Evolutionary conservation across 2,888 invertebrate genomes (phyloP), one percentile per base, ranked within the genome.

Genomic region (Dendrolimus houi): DNA sequence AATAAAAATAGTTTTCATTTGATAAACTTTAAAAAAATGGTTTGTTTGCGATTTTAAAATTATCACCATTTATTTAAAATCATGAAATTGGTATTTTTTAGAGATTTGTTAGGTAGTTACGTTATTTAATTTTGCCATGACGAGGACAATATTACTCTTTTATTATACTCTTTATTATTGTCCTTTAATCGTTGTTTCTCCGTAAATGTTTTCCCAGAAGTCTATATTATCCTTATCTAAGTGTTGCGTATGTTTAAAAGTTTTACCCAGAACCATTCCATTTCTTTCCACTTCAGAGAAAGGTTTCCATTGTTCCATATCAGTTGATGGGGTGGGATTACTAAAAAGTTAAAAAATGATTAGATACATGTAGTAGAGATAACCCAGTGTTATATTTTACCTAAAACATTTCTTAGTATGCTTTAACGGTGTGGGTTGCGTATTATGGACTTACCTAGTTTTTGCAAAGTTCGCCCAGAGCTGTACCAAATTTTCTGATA

Each of bases 191-290:
- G 12, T 54, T 53, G 57, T 60, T 67, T 85, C 81, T 12, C 64
- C 69, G 56, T 88, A 90, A 56, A 89, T 74, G 54, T 75, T 66
- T 64, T 88, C 87, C 89, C 89, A 90, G 57, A 90, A 85, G 47
- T 60, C 61, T 59, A 84, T 79, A 61, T 77, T 80, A 41, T 74
- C 65, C 54, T 64, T 69, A 56, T 81, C 74, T 3, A 76, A 71
- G 58, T 82, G 71, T 60, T 62, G 60, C 47, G 63, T 65, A 64
- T 82, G 81, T 66, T 75, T 72, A 0, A 77, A 63, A 52, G 72
- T 65, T 57, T 79, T 72, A 56, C 78, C 86, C 55, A 90, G 85
- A n/a, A 79, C 62, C 55, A 72, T 80, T 63, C 77, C 84, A 62
- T 81, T 69, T 59, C 75, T 71, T 59, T 80, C 74, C 1, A 64